These are phyloP conservation scores for Eidolon helvum DNA, from an alignment of 2,113 vertebrate genomes.

Conservation along the genomic window DNA sequence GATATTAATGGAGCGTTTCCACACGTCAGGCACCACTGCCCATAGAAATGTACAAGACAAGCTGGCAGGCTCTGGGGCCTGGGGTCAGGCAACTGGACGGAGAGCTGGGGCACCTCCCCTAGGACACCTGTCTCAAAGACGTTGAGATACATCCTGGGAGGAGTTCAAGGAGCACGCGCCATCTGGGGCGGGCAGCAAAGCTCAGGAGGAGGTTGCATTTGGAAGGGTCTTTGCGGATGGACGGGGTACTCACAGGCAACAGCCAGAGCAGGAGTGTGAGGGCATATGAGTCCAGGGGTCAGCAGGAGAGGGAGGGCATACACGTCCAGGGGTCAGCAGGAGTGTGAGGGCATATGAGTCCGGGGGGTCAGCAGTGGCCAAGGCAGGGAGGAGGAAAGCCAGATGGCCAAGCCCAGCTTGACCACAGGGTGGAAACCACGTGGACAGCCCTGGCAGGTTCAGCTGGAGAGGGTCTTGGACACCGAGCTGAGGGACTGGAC, in stretches of 20 bases:
- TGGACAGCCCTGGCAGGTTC: not conserved
- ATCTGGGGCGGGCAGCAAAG: not conserved
- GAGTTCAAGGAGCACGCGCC: not conserved
- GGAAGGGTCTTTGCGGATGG: not conserved
- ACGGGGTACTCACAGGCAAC: not conserved
- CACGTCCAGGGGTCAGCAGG: no score
- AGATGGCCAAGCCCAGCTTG: not conserved
- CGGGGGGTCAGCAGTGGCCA: not conserved
- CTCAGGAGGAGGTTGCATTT: not conserved
- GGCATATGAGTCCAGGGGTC: not conserved
- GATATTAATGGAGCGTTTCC: not conserved
- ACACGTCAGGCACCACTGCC: fast-evolving
- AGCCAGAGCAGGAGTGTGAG: not conserved
- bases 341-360: no score
- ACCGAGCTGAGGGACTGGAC: not conserved
- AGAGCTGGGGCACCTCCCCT: not conserved
- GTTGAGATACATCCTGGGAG: fast-evolving
- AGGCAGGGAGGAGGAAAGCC: not conserved
- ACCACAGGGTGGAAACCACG: fast-evolving
- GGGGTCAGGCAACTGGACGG: fast-evolving
- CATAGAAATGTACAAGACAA: fast-evolving
- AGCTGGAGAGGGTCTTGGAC: not conserved
- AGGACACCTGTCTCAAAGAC: not conserved
- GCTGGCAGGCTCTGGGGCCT: not conserved
- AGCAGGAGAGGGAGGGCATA: no score